Conservation (phyloP, 2,797 vertebrate species). For the Holocentrus rufus region DNA sequence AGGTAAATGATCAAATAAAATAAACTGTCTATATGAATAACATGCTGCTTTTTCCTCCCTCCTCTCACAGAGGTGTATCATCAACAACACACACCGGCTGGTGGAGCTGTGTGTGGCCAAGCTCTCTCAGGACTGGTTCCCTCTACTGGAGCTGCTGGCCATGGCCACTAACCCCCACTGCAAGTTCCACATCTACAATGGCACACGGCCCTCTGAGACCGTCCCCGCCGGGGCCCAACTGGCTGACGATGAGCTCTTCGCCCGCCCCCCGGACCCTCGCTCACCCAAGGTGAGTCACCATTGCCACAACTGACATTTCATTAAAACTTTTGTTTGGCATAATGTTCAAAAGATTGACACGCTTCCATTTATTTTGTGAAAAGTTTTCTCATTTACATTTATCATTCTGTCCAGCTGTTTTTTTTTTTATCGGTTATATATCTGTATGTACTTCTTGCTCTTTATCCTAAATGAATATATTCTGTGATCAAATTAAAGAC, state of each 20-base stretch:
- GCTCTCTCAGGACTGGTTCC: constrained; percentile 99
- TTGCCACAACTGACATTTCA: neutral
- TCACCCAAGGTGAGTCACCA: constrained; percentile 90
- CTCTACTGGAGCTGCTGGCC: constrained; percentile 98
- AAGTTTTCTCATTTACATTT: no score
- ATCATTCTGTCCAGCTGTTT: neutral
- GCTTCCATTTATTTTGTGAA: neutral
- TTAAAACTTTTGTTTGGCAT: neutral
- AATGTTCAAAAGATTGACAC: neutral
- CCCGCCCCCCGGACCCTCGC: constrained; percentile 96
- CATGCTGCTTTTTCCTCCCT: neutral
- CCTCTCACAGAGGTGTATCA: constrained; percentile 93
- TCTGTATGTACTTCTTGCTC: no score
- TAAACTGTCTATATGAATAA: neutral
- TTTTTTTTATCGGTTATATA: neutral
- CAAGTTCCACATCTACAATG: constrained; percentile 99
- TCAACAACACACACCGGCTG: constrained; percentile 98
- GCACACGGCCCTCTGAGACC: constrained; percentile 98
- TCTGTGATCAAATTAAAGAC: neutral
- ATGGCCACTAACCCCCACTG: constrained; percentile 99
- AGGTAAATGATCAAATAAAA: neutral
- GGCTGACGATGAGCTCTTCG: constrained; percentile 96
- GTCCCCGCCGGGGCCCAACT: constrained; percentile 96
- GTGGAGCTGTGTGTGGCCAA: constrained; percentile 99
- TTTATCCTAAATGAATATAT: neutral